Evolutionary conservation across 2,113 vertebrate genomes (phyloP), one percentile per base, ranked within the genome.

Genomic region (Excalfactoria chinensis): DNA sequence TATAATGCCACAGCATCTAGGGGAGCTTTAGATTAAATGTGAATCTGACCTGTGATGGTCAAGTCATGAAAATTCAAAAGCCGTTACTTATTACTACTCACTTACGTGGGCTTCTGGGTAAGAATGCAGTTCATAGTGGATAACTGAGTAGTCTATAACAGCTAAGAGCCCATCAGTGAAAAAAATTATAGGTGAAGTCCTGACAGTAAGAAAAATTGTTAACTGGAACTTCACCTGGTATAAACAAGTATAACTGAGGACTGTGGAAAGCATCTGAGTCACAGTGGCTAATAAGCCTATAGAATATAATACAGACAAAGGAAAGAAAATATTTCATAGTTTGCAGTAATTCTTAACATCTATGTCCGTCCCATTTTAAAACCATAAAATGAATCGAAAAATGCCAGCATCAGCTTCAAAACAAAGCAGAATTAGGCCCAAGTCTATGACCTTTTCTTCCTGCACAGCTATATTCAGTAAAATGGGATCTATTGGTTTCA

Each of bases 401-500:
- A 88, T 59, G 88, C n/a, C 91, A 86, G 91, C 49, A 68, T 43
- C 46, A 37, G 49, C 79, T 93, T 95, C 87, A 93, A 64, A 97
- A 94, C 71, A 56, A 56, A 56, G 68, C 43, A 60, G 76, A 91
- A 79, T 93, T 95, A 95, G 89, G 81, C 55, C 62, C 43, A 64
- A 34, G 60, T 89, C 69, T 74, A 67, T 84, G 86, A 91, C 84
- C 67, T 86, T 95, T 95, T 56, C 32, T 93, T 93, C 80, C 68
- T 51, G 89, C 83, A 62, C 44, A 76, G 62, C n/a, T 90, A 40
- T 11, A 84, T 91, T 97, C 82, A 76, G 71, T 89, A 84, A 95
- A 94, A 85, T 80, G 93, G 95, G 83, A 95, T 89, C 93, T 95
- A 96, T 97, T 92, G 97, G 96, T 97, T 97, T 98, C 85, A 97